Evolutionary conservation across 2,113 vertebrate genomes (phyloP), one percentile per base, ranked within the genome.

Genomic region (Oenanthe melanoleuca): DNA sequence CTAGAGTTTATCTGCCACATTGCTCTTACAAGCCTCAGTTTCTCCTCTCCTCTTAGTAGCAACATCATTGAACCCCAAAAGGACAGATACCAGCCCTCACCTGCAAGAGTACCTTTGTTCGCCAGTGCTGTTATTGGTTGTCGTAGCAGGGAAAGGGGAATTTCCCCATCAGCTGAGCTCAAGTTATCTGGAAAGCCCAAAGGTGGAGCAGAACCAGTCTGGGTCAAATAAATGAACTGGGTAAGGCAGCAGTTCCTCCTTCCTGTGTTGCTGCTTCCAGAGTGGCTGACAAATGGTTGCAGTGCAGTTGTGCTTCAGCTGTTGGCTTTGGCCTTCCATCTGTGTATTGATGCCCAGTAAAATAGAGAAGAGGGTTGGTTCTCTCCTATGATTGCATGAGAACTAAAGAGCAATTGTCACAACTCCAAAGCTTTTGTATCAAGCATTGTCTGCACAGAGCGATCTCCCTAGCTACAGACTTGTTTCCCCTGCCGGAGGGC

Each of bases 381-480:
- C 79, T 89, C 87, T 86, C 73, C 83, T 82, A 3, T 64, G 81
- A 31, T 89, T 90, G 60, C 86, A 24, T 90, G 88, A 94, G 82
- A 96, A 92, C 82, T 95, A 59, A 95, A 93, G 93, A 91, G 92
- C 82, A 93, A 31, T 92, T 97, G 89, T 95, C 93, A 88, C 67
- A 80, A 37, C 75, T 95, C 87, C 88, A 91, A 83, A 83, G 72
- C 79, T 93, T 89, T 93, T 95, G 79, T 89, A 74, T 93, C 67
- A 45, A 52, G 89, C 92, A 87, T 95, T 95, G 91, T 95, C 93
- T 96, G 89, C 52, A 52, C 72, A 61, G 79, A 94, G 72, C 8
- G 3, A 92, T 94, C 88, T 96, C 93, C 95, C 65, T 78, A 86
- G 93, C 95, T 96, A 95, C 94, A 94, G 93, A 63, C 85, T 93